Evolutionary conservation across 2,113 vertebrate genomes (phyloP).

Genomic region (Aegotheles bennettii): DNA sequence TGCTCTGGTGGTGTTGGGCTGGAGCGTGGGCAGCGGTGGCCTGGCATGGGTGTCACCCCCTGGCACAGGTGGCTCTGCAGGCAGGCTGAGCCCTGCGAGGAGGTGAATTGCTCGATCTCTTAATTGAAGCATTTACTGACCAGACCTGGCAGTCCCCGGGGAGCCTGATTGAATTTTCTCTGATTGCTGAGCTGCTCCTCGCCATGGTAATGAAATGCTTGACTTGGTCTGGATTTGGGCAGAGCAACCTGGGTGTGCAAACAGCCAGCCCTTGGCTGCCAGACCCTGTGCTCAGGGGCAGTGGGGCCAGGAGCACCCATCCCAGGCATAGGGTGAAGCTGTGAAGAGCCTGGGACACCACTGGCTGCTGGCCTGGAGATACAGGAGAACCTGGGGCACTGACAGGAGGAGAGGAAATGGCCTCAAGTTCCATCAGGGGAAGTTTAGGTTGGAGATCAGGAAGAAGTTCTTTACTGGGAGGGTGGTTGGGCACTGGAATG

Average conservation of each 20-base stretch:
- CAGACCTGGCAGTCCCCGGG: conserved; percentile 15
- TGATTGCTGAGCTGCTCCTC: conserved; percentile 57
- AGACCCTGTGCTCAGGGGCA: background rate
- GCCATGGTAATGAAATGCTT: conserved; percentile 71
- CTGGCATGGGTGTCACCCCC: accelerated
- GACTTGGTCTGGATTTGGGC: conserved; percentile 57
- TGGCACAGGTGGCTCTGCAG: accelerated
- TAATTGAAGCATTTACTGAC: background rate
- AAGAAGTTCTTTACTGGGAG: too few species aligned
- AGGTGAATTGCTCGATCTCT: background rate
- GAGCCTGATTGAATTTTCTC: conserved; percentile 69
- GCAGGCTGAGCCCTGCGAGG: background rate
- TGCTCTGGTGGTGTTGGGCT: background rate
- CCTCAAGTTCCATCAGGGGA: too few species aligned
- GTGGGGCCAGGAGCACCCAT: background rate
- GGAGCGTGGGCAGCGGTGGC: accelerated
- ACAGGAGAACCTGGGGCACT: background rate
- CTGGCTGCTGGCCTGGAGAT: background rate
- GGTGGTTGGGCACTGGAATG: too few species aligned
- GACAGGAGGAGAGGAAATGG: too few species aligned
- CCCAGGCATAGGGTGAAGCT: background rate
- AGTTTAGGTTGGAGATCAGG: too few species aligned
- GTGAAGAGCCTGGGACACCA: background rate
- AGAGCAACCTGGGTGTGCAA: conserved; percentile 23
- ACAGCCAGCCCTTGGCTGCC: background rate